Base-by-base conservation (phyloP, 64 coral and sea anemone species). In the Cladopsammia gracilis region DNA sequence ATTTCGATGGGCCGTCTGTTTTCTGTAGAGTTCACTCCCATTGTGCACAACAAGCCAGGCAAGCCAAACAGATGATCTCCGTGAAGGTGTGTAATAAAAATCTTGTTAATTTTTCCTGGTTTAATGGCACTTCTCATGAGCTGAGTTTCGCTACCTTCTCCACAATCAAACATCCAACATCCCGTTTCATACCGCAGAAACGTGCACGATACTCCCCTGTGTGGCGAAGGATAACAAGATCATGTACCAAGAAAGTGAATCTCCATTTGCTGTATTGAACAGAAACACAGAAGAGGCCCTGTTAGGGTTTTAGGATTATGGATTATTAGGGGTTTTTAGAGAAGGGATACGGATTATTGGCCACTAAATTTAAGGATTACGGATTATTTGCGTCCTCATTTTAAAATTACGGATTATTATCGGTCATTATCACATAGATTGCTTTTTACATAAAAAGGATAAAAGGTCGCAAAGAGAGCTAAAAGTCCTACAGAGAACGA, bases 151-250 rank as follows among this genome's bases (percentile, higher is more conserved):
- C 94, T 91, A 13, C 94, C 94, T 72, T 99, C 98, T 5, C 98
- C 98, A 56, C 98, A 99, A 43, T 99, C 98, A 62, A 99, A 99
- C 98, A 99, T 99, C 98, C 98, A 99, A 43, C 91, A 96, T 7
- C 94, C 83, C 7, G 59, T 92, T 58, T 87, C 67, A 34, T 94
- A 88, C 53, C 91, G 79, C 0, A 99, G 66, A 19, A 99, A 69
- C 23, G 73, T 60, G 50, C 97, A 96, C 48, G 94, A 96, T 10
- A 91, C 97, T 46, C 94, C 97, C 12, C 97, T 89, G 11, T 75
- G 19, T 1, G 87, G 88, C 34, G 93, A 87, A 2, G 97, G 97
- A 83, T 96, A 91, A 67, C 80, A 85, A 19, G 97, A 96, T 12
- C 91, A 94, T 25, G 97, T 99, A 2, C 97, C 97, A 11, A 99